Base-by-base conservation (phyloP, 2,888 invertebrate species). In the Fabriciana adippe region DNA sequence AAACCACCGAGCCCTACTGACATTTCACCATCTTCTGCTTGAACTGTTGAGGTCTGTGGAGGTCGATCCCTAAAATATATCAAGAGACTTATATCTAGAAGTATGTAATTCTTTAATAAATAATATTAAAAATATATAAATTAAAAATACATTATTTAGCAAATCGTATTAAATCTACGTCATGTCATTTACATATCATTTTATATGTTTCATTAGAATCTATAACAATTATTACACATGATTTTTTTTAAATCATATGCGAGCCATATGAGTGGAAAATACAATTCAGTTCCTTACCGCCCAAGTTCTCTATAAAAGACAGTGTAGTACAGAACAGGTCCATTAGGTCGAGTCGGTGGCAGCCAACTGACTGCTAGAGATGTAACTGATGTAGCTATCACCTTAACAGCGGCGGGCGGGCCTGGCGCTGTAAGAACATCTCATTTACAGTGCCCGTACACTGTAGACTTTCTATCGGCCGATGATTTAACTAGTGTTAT, bases 361-460 rank as follows among this genome's bases (percentile, higher is more conserved):
- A 96, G 89, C 98, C 98, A 98, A 73, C 97, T 96, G 63, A 97
- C 95, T 73, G 97, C 93, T 82, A 97, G 94, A 70, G 97, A 96
- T 78, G 97, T 96, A 53, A 95, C 95, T 53, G 97, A 97, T 75
- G 97, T 93, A 0, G 97, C 95, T 48, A 97, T 94, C 0, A 97
- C 97, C 90, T 97, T 97, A 65, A 98, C 96, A 69, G 95, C 95
- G 21, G 96, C 96, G 50, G 97, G 97, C 60, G 96, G 95, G 63
- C 96, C 97, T 26, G 98, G 97, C 70, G 96, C 97, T 97, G 81
- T 60, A 69, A 72, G 61, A 73, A 13, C 11, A 26, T 6, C 18
- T 41, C 11, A 63, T 54, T 50, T 55, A 16, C 11, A 21, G 35
- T 41, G 35, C 35, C 35, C 35, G 35, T 41, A 41, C 35, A 41